Percentiles rank a stretch among this genome's conserved stretches.
Evolutionary conservation across 2,113 vertebrate species (phyloP).

Genomic region (Brachyhypopomus occidentalis): DNA sequence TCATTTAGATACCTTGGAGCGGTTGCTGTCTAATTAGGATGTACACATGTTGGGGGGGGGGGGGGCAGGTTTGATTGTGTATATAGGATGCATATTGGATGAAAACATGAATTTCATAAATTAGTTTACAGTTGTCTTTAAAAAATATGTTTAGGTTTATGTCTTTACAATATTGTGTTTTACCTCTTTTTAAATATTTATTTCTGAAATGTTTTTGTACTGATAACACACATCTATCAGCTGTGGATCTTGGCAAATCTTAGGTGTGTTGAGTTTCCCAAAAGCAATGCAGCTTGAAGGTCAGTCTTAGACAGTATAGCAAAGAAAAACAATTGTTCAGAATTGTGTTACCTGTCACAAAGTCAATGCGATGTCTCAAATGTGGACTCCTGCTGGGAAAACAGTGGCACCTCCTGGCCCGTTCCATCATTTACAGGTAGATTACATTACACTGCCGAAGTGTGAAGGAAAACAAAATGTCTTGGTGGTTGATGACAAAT

Average conservation of each 20-base stretch:
- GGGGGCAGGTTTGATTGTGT: not conserved
- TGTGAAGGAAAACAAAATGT: conserved; percentile 23
- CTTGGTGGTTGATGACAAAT: not conserved
- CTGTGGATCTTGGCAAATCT: not conserved
- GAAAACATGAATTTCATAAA: too few relatives aligned
- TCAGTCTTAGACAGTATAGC: not conserved
- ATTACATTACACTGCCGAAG: conserved; percentile 18
- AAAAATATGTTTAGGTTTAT: too few relatives aligned
- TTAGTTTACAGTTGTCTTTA: conserved; percentile 11
- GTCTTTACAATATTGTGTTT: conserved; percentile 20
- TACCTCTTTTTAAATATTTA: not conserved
- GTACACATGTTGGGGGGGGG: not conserved
- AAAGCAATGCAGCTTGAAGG: conserved; percentile 18
- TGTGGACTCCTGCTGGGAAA: too few relatives aligned
- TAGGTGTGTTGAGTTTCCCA: not conserved
- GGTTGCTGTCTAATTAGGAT: not conserved
- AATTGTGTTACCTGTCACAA: too few relatives aligned
- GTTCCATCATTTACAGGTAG: not conserved
- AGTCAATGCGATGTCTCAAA: too few relatives aligned
- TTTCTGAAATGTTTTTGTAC: not conserved
- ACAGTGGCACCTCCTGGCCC: too few relatives aligned
- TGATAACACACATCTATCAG: conserved; percentile 4
- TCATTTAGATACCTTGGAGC: not conserved
- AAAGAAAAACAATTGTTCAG: too few relatives aligned
- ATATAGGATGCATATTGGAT: too few relatives aligned